phyloP scores from a whole-genome alignment of 2,797 vertebrate species.

The Gadopsis marmoratus region DNA sequence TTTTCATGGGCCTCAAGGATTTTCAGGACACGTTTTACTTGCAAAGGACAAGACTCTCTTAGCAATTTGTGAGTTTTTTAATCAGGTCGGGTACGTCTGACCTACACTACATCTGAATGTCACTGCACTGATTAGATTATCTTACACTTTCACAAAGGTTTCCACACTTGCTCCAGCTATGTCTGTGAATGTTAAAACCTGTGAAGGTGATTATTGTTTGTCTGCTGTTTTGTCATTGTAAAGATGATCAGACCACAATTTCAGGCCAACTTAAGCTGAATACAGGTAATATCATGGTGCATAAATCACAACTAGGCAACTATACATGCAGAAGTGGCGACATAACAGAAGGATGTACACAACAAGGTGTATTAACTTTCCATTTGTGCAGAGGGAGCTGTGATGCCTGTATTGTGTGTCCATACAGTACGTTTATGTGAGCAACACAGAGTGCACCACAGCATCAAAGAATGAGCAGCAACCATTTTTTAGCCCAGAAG shows the following conservation, averaged over 20 bases:
- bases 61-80: constrained; percentile 18
- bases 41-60: constrained; percentile 24
- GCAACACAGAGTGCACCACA: background rate
- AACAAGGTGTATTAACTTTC: background rate
- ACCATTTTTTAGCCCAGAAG: constrained; percentile 8
- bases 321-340: background rate
- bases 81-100: constrained; percentile 20
- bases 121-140: constrained; percentile 57
- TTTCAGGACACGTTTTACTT: constrained; percentile 17
- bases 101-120: constrained; percentile 52
- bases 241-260: background rate
- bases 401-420: background rate
- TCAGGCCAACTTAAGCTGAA: background rate
- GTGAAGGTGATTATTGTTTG: background rate
- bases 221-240: background rate
- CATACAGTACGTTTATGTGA: background rate
- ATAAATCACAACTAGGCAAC: background rate
- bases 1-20: constrained; percentile 13
- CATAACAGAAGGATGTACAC: background rate
- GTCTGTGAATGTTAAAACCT: constrained; percentile 26
- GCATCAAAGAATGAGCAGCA: background rate
- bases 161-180: constrained; percentile 3
- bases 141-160: constrained; percentile 31
- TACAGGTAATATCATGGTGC: background rate
- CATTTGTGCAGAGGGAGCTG: background rate